Percentiles rank a stretch among this genome's conserved stretches.
Conservation (phyloP, 2,113 vertebrate species). For the Salvator merianae region DNA sequence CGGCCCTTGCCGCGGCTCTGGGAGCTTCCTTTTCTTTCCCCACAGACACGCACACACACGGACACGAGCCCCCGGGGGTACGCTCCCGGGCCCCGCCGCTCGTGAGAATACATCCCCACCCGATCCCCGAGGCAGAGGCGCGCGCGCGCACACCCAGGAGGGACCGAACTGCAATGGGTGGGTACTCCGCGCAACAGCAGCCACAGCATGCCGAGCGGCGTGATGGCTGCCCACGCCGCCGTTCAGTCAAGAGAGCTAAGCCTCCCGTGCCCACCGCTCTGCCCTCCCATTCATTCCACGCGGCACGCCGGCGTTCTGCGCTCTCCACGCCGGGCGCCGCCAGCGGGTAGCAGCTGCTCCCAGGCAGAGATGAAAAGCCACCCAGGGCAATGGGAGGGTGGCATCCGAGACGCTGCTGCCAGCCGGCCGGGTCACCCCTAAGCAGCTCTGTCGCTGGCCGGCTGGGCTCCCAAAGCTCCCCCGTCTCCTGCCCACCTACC, state of each 20-base stretch:
- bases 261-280: too few species aligned
- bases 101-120: too few species aligned
- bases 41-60: background rate
- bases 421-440: background rate
- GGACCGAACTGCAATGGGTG: slow-evolving; percentile 7
- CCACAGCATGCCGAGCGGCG: background rate
- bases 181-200: background rate
- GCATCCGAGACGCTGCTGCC: background rate
- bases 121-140: too few species aligned
- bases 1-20: too few species aligned
- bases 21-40: background rate
- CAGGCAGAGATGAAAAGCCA: too few species aligned
- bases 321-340: too few species aligned
- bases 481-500: background rate
- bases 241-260: too few species aligned
- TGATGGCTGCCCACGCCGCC: slow-evolving; percentile 1
- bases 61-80: too few species aligned
- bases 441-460: background rate
- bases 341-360: too few species aligned
- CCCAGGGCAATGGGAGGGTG: too few species aligned
- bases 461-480: too few species aligned
- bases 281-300: background rate
- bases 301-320: background rate
- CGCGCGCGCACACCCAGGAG: background rate
- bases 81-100: too few species aligned